Conservation (phyloP, 2,797 vertebrate species). For the Poeciliopsis paucimaculata region DNA sequence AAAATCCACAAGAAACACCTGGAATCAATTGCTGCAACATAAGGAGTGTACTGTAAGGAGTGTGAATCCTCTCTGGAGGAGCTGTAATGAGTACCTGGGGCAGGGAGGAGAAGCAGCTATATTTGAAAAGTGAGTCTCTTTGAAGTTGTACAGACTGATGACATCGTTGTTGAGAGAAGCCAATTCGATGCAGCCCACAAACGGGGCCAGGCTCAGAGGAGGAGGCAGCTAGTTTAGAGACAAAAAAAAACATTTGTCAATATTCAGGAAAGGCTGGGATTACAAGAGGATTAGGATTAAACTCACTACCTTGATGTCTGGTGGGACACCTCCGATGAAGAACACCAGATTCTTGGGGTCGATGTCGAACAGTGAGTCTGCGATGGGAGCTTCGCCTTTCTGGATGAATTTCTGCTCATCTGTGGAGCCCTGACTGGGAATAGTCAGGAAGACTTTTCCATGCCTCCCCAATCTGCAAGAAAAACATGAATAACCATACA, state of each 20-base stretch:
- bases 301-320: constrained; percentile 83
- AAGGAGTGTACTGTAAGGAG: neutral
- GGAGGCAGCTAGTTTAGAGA: constrained; percentile 84
- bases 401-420: constrained; percentile 98
- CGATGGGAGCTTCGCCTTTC: constrained; percentile 87
- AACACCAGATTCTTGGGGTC: constrained; percentile 89
- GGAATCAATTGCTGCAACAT: neutral
- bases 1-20: neutral
- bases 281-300: neutral
- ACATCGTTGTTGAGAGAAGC: constrained; percentile 92
- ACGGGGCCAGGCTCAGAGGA: constrained; percentile 89
- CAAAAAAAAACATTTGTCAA: neutral
- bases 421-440: constrained; percentile 89
- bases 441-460: constrained; percentile 93
- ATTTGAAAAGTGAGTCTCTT: constrained; percentile 85
- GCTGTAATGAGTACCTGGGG: constrained; percentile 81
- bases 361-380: constrained; percentile 89
- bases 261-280: neutral
- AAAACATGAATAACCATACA: neutral
- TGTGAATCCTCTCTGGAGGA: neutral
- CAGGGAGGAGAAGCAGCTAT: constrained; percentile 85
- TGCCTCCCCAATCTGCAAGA: constrained; percentile 88
- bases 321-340: constrained; percentile 91
- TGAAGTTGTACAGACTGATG: constrained; percentile 96
- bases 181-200: constrained; percentile 93